A percentile compares a stretch with the other conserved stretches of the same genome.
Evolutionary conservation across 2,113 vertebrate species (phyloP).

Genomic region (Campylorhamphus procurvoides): DNA sequence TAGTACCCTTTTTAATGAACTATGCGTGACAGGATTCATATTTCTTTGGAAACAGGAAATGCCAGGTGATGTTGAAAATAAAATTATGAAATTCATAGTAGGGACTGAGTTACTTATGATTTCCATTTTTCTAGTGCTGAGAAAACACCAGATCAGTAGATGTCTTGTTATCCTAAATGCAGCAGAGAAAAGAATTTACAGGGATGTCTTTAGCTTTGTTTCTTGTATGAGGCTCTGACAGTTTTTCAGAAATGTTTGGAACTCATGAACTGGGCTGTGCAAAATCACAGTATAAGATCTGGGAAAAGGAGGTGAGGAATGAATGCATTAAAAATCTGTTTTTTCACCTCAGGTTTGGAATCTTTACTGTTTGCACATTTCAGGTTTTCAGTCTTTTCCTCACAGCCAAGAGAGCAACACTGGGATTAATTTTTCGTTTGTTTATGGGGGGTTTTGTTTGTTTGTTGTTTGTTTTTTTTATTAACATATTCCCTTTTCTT

Average conservation of each 20-base stretch:
- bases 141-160: background rate
- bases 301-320: background rate
- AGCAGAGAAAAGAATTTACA: background rate
- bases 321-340: background rate
- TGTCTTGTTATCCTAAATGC: background rate
- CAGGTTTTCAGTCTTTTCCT: background rate
- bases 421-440: background rate
- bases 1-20: background rate
- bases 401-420: background rate
- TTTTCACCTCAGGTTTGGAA: background rate
- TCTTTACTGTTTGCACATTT: background rate
- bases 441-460: too few relatives aligned
- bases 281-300: background rate
- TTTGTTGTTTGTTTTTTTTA: too few relatives aligned
- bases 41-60: background rate
- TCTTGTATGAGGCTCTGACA: background rate
- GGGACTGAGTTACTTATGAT: background rate
- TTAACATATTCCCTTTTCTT: background rate
- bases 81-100: background rate
- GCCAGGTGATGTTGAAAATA: background rate
- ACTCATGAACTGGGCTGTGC: background rate
- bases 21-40: background rate
- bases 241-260: background rate
- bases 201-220: background rate
- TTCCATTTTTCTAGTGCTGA: background rate